These are phyloP conservation scores for Sinonovacula constricta DNA, from an alignment of 1,140 invertebrate species.

Conservation along the genomic window DNA sequence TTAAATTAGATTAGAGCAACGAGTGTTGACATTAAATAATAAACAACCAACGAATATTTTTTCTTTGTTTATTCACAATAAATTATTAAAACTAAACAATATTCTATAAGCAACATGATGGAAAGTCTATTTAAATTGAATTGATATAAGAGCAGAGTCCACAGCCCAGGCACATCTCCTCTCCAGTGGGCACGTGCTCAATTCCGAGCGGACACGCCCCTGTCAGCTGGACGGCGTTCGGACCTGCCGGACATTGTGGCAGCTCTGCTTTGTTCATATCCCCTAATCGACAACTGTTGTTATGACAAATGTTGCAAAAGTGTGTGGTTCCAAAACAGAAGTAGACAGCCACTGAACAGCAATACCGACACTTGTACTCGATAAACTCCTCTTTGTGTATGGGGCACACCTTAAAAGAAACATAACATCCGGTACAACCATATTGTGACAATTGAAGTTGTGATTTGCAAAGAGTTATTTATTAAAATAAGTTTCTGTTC, in stretches of 20 bases:
- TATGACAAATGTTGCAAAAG: constrained; percentile 54
- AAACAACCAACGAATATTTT: too few relatives aligned
- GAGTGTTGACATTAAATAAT: too few relatives aligned
- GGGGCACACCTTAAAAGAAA: constrained; percentile 34
- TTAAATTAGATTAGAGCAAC: too few relatives aligned
- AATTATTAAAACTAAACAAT: too few relatives aligned
- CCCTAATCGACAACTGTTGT: background rate
- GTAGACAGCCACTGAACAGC: constrained; percentile 49
- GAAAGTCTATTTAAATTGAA: background rate
- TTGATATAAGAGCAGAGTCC: constrained; percentile 36
- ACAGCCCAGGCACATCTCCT: constrained; percentile 49
- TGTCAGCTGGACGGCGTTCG: constrained; percentile 37
- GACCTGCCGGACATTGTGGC: constrained; percentile 53
- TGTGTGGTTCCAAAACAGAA: constrained; percentile 59
- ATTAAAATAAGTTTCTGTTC: background rate
- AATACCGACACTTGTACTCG: constrained; percentile 58
- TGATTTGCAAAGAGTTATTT: too few relatives aligned
- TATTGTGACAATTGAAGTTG: background rate
- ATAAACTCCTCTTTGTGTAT: constrained; percentile 54
- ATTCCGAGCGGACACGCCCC: constrained; percentile 47
- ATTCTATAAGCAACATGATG: too few relatives aligned
- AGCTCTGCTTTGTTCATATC: background rate
- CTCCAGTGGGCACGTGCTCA: constrained; percentile 44
- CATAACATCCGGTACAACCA: background rate
- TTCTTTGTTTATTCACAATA: too few relatives aligned